Evolutionary conservation across 2,797 vertebrate genomes (phyloP).

Genomic region (Poecilia wingei): DNA sequence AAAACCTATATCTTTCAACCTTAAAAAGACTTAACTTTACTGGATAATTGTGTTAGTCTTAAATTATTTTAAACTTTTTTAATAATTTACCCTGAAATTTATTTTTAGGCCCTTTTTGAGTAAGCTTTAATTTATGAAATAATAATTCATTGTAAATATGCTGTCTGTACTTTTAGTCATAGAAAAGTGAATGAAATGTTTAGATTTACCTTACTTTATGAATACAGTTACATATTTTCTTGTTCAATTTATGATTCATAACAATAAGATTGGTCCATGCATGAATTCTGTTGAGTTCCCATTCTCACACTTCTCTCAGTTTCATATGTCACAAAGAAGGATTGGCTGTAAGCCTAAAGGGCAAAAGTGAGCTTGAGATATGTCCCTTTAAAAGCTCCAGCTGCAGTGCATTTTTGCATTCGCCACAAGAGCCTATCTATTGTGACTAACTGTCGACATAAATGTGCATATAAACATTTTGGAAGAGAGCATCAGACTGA

Average conservation of each 20-base stretch:
- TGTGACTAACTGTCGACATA: conserved; percentile 51
- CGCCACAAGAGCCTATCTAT: conserved; percentile 45
- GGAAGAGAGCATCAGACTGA: conserved; percentile 43
- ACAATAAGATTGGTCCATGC: not conserved
- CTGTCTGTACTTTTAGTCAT: not conserved
- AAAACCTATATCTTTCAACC: too few species aligned
- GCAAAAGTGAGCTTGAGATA: conserved; percentile 4
- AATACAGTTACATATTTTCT: not conserved
- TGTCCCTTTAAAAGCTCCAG: conserved; percentile 29
- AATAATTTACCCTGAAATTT: not conserved
- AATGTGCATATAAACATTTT: conserved; percentile 54
- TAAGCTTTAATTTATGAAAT: not conserved
- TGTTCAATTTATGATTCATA: not conserved
- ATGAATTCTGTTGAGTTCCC: not conserved
- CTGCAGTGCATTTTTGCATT: conserved; percentile 22
- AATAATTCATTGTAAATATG: not conserved
- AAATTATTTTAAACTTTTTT: too few species aligned
- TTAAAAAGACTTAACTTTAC: too few species aligned
- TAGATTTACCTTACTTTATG: not conserved
- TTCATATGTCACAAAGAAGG: not conserved
- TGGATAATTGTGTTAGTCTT: too few species aligned
- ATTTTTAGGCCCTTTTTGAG: not conserved
- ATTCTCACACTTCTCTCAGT: not conserved
- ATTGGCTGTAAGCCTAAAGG: conserved; percentile 10
- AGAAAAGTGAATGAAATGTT: not conserved